Conservation (phyloP, 2,888 invertebrate genomes). For the Adela reaumurella region DNA sequence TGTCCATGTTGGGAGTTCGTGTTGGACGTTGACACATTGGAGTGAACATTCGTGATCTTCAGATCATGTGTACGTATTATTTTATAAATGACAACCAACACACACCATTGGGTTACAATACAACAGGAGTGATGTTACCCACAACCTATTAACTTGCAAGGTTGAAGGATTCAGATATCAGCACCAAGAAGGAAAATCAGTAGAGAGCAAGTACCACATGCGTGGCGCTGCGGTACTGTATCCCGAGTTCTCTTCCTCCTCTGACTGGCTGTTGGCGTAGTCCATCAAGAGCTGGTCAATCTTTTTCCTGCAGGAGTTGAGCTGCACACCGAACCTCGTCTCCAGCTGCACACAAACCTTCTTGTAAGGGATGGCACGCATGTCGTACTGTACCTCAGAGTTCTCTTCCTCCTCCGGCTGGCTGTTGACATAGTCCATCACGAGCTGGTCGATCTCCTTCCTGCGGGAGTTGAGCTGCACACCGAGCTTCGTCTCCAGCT, state of each 20-base stretch:
- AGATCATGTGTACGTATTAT: no score
- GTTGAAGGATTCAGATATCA: no score
- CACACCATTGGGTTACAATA: no score
- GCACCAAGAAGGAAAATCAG: no score
- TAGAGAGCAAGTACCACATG: conserved; percentile 34
- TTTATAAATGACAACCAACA: no score
- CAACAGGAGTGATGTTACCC: no score
- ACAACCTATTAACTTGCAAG: no score
- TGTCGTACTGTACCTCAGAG: no score
- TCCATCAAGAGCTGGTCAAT: conserved; percentile 89
- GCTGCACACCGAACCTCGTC: conserved; percentile 71
- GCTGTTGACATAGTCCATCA: conserved; percentile 69
- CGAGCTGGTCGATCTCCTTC: conserved; percentile 82
- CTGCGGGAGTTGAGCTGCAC: conserved; percentile 74
- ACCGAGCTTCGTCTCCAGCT: conserved; percentile 77
- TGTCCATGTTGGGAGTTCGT: no score
- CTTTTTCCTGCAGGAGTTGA: conserved; percentile 75
- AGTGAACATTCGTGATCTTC: no score
- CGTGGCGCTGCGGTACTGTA: no score
- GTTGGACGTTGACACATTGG: no score
- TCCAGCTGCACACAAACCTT: conserved; percentile 85
- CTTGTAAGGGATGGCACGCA: conserved; percentile 65
- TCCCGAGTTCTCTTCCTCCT: conserved; percentile 42
- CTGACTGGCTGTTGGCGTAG: conserved; percentile 52
- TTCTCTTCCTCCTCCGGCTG: conserved; percentile 45